Percentiles rank a stretch among this genome's conserved stretches.
These are phyloP conservation scores for Phalacrocorax carbo DNA, from an alignment of 2,113 vertebrate species.

Conservation along the genomic window DNA sequence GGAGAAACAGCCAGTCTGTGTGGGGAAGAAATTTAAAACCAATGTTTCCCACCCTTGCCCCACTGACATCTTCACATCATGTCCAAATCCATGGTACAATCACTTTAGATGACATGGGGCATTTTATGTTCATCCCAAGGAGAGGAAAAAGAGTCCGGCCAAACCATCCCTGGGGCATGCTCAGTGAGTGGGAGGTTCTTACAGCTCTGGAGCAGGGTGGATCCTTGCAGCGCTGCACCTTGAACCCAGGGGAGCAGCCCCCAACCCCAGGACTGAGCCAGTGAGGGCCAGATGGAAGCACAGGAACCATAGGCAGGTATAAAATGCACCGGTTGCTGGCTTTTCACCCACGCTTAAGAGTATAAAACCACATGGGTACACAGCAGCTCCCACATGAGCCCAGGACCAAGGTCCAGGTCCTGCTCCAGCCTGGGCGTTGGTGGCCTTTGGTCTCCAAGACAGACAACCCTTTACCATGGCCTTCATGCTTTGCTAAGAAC, in stretches of 20 bases:
- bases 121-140: neutral
- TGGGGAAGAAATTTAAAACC: neutral
- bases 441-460: neutral
- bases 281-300: neutral
- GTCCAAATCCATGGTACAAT: neutral
- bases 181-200: accelerated
- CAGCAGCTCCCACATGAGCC: neutral
- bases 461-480: neutral
- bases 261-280: neutral
- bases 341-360: neutral
- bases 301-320: accelerated
- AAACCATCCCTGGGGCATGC: neutral
- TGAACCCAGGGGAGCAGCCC: neutral
- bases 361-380: neutral
- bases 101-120: neutral
- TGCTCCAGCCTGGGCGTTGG: neutral
- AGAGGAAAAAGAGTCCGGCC: neutral
- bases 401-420: neutral
- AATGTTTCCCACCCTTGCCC: neutral
- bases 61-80: neutral
- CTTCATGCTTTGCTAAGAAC: neutral
- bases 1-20: neutral
- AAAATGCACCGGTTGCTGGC: neutral
- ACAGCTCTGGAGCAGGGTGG: neutral
- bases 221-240: neutral